Conservation (phyloP, 1,140 invertebrate genomes). For the Ephestia elutella region DNA sequence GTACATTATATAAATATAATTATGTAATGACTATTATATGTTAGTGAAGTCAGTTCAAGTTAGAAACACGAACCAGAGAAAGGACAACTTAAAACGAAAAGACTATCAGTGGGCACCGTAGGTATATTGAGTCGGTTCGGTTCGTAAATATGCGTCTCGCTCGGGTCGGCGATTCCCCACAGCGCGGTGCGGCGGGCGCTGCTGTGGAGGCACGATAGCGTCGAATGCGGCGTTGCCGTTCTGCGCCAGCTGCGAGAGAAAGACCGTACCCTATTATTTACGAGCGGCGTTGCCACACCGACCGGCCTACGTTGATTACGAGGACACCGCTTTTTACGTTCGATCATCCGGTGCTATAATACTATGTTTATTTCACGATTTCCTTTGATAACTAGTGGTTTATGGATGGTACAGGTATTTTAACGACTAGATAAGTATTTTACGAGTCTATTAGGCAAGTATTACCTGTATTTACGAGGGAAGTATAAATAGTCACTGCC, state of each 20-base stretch:
- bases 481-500: not conserved
- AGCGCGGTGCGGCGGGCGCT: conserved; percentile 40
- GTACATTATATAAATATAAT: conserved; percentile 18
- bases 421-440: not conserved
- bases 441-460: not conserved
- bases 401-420: not conserved
- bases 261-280: conserved; percentile 73
- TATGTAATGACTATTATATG: too few relatives aligned
- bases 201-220: conserved; percentile 22
- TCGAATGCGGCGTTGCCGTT: conserved; percentile 54
- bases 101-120: conserved; percentile 24
- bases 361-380: conserved; percentile 25
- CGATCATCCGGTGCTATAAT: conserved; percentile 58
- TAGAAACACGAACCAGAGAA: too few relatives aligned
- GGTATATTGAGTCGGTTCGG: conserved; percentile 51
- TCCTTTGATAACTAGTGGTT: conserved; percentile 5
- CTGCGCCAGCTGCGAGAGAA: conserved; percentile 67
- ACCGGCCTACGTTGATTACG: conserved; percentile 72
- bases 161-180: conserved; percentile 44
- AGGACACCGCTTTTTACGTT: conserved; percentile 74
- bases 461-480: conserved; percentile 21
- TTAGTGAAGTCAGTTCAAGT: too few relatives aligned
- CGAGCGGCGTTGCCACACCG: conserved; percentile 75
- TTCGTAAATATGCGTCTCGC: conserved; percentile 44
- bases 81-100: too few relatives aligned